Conservation (phyloP, 2,113 vertebrate genomes). For the Ctenomys sociabilis region DNA sequence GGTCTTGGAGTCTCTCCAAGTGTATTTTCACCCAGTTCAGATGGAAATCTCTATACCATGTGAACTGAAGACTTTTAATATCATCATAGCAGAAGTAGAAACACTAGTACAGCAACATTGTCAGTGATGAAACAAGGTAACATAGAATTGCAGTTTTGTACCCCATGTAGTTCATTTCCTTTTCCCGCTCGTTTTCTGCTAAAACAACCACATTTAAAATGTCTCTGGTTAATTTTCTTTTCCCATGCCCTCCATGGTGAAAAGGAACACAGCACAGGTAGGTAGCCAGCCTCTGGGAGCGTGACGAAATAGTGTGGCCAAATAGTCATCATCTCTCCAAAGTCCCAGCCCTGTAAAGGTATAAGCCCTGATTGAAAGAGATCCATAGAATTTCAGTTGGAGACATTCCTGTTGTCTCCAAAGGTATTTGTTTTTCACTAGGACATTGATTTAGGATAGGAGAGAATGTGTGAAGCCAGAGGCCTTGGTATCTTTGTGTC, state of each 20-base stretch:
- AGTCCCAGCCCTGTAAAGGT: not conserved
- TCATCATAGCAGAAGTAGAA: not conserved
- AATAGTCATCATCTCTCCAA: not conserved
- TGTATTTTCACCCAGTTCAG: not conserved
- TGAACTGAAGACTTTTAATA: not conserved
- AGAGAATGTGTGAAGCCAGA: not conserved
- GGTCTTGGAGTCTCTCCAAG: not conserved
- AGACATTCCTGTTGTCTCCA: not conserved
- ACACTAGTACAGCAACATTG: not conserved
- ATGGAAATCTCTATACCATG: not conserved
- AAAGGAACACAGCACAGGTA: not conserved
- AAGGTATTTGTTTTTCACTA: not conserved
- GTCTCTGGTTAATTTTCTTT: conserved; percentile 9
- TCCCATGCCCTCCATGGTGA: not conserved
- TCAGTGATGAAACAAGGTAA: not conserved
- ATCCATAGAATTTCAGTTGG: not conserved
- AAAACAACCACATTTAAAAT: not conserved
- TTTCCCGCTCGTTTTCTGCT: not conserved
- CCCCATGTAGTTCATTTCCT: not conserved
- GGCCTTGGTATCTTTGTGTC: not conserved
- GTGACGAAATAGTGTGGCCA: not conserved
- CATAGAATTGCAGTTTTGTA: not conserved
- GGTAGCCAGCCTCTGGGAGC: not conserved
- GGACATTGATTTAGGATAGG: not conserved
- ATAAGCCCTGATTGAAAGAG: not conserved